Conservation (phyloP, 2,797 vertebrate genomes). For the Artibeus lituratus region DNA sequence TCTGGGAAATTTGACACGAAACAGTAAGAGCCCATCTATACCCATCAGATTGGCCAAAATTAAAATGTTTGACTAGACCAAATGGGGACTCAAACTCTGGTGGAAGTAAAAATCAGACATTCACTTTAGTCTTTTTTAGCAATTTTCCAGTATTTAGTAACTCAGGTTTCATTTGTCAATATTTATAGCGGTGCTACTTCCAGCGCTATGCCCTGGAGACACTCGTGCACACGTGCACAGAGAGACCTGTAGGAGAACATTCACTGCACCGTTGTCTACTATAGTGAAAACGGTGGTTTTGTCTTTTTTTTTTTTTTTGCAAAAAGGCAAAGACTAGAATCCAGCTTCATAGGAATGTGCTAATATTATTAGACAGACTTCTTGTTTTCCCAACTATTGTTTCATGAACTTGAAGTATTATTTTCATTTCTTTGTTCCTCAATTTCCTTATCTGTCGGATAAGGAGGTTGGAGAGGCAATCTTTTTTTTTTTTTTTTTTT, state of each 20-base stretch:
- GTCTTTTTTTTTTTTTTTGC: background rate
- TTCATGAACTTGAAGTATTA: background rate
- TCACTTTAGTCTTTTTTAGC: background rate
- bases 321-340: background rate
- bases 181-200: slow-evolving; percentile 1
- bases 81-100: background rate
- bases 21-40: background rate
- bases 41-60: background rate
- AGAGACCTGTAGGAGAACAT: background rate
- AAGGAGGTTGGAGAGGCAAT: background rate
- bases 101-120: slow-evolving; percentile 3
- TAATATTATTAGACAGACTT: background rate
- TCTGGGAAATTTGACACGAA: background rate
- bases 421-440: background rate
- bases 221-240: background rate
- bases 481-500: background rate
- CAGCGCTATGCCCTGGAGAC: background rate
- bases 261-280: background rate
- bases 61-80: background rate
- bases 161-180: background rate
- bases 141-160: background rate
- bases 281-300: background rate
- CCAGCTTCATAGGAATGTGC: background rate
- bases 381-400: background rate
- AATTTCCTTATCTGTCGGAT: background rate